Percentiles rank a stretch among this genome's conserved stretches.
Conservation (phyloP, 2,113 vertebrate genomes). For the Cathartes aura region DNA sequence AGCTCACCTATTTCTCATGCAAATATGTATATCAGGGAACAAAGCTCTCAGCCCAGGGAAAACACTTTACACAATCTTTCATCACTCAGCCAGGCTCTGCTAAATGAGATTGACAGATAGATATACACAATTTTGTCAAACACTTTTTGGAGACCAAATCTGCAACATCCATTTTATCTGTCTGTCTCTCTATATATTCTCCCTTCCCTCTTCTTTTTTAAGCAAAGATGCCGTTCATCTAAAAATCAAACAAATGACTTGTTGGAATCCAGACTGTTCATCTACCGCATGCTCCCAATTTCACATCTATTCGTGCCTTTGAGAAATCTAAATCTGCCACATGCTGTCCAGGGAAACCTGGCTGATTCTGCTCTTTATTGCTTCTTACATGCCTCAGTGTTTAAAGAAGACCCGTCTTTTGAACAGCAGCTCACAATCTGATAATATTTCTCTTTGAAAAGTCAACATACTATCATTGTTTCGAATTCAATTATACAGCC, state of each 20-base stretch:
- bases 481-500: conserved; percentile 58
- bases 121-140: background rate
- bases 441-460: conserved; percentile 73
- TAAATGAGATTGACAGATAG: rapidly evolving
- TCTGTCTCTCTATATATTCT: background rate
- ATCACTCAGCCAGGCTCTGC: background rate
- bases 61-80: background rate
- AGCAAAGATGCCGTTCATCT: background rate
- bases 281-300: background rate
- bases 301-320: background rate
- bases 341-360: background rate
- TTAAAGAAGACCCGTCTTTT: conserved; percentile 54
- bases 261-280: background rate
- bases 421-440: conserved; percentile 65
- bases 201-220: background rate
- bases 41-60: background rate
- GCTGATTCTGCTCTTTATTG: conserved; percentile 51
- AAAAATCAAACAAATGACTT: background rate
- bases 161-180: background rate
- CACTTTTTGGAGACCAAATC: background rate
- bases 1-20: conserved; percentile 24
- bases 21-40: conserved; percentile 28
- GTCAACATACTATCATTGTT: conserved; percentile 69
- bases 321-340: conserved; percentile 36
- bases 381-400: conserved; percentile 27